These are phyloP conservation scores for Eulemur rufifrons DNA, from an alignment of 2,113 vertebrate species.

Conservation along the genomic window DNA sequence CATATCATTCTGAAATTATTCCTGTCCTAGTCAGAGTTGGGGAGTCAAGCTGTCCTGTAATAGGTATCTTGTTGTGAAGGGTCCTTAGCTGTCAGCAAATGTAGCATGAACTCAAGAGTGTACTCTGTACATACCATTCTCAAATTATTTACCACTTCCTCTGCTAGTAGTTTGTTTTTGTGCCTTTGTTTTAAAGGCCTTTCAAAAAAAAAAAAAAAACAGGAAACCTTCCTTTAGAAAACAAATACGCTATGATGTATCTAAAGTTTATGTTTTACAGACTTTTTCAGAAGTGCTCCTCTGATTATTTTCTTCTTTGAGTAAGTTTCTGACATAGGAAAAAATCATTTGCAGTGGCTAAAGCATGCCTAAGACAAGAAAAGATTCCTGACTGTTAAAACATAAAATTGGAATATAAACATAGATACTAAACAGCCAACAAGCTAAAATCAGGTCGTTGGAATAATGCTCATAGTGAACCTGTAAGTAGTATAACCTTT, in stretches of 20 bases:
- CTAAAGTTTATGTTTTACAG: slow-evolving; percentile 13
- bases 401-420: background rate
- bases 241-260: background rate
- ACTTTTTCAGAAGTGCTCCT: slow-evolving; percentile 41
- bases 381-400: slow-evolving; percentile 31
- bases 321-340: background rate
- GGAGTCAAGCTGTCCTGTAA: background rate
- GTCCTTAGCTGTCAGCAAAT: background rate
- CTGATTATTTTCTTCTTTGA: slow-evolving; percentile 19
- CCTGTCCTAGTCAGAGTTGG: background rate
- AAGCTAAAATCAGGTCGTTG: slow-evolving; percentile 19
- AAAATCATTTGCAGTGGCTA: slow-evolving; percentile 21
- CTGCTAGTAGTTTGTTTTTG: background rate
- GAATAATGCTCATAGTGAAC: background rate
- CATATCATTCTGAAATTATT: slow-evolving; percentile 15
- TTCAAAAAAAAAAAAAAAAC: background rate
- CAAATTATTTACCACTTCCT: slow-evolving; percentile 43
- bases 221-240: slow-evolving; percentile 15
- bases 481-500: background rate
- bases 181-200: background rate
- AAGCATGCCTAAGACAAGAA: slow-evolving; percentile 7
- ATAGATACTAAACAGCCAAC: background rate
- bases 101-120: background rate
- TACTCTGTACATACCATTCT: background rate
- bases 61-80: background rate